phyloP scores from a whole-genome alignment of 2,888 invertebrate species.

The Phaedon cochleariae region DNA sequence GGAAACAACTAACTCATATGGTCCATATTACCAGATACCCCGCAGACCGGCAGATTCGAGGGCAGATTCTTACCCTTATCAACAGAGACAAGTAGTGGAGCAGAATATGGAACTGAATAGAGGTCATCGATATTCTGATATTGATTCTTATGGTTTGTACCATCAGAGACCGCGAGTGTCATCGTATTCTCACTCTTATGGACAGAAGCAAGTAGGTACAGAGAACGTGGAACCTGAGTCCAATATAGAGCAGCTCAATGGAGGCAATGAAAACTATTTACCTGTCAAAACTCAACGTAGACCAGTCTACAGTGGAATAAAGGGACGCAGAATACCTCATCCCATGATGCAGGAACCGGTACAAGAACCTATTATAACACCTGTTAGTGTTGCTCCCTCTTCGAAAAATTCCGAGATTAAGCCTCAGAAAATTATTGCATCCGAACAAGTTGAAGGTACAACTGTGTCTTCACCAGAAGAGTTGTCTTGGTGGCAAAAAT shows the following conservation, averaged over 20 bases:
- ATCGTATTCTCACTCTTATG: no score
- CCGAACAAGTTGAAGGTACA: slow-evolving; percentile 24
- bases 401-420: neutral
- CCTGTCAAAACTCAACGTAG: slow-evolving; percentile 13
- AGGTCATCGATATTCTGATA: neutral
- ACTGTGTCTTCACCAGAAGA: slow-evolving; percentile 55
- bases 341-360: neutral
- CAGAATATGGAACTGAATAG: neutral
- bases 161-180: no score
- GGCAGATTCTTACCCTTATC: no score
- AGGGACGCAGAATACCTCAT: slow-evolving; percentile 11
- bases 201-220: neutral
- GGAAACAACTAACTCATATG: neutral
- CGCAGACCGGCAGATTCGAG: no score
- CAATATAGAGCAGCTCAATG: slow-evolving; percentile 42
- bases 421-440: neutral
- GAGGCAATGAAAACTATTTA: slow-evolving; percentile 9
- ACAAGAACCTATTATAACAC: neutral
- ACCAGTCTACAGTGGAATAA: slow-evolving; percentile 20
- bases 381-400: neutral
- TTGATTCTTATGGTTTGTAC: neutral
- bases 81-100: neutral
- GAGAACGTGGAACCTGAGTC: slow-evolving; percentile 34
- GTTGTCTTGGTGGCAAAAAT: slow-evolving; percentile 65
- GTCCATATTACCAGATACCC: neutral